phyloP scores from a whole-genome alignment of 2,888 invertebrate species.

The Eucera pruinosa region DNA sequence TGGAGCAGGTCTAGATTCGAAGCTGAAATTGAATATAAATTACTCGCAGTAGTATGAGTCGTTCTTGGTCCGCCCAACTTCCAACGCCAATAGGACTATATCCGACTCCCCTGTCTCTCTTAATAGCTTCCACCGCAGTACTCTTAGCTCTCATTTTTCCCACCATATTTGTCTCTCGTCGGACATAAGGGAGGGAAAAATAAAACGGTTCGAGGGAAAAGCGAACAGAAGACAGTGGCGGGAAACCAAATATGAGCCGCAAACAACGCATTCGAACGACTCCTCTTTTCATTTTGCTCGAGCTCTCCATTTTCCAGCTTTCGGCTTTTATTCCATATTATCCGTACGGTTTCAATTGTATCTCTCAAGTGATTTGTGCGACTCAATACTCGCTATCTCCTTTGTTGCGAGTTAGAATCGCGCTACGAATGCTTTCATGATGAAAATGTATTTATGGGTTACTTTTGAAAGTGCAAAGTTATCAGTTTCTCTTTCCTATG shows the following conservation, averaged over 20 bases:
- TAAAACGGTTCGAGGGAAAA: neutral
- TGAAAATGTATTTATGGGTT: neutral
- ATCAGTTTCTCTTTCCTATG: neutral
- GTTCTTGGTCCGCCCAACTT: neutral
- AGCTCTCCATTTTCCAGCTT: neutral
- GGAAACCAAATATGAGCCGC: conserved; percentile 27
- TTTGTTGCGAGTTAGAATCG: neutral
- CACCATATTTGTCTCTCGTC: conserved; percentile 38
- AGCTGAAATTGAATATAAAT: neutral
- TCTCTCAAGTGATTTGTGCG: neutral
- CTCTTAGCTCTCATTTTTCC: conserved; percentile 24
- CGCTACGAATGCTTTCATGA: neutral
- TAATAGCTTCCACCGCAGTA: conserved; percentile 18
- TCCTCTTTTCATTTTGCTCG: neutral
- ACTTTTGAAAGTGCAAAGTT: neutral
- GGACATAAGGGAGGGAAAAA: conserved; percentile 17
- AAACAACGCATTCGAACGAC: conserved; percentile 14
- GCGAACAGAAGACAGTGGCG: neutral
- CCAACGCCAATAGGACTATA: neutral
- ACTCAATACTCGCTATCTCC: neutral
- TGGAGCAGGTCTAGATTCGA: neutral
- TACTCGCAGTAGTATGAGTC: neutral
- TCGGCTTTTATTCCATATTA: neutral
- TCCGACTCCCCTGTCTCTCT: neutral
- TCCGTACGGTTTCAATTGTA: neutral